A percentile compares a stretch with the other conserved stretches of the same genome.
Conservation (phyloP, 2,888 invertebrate species). For the Sarcophaga variegata region DNA sequence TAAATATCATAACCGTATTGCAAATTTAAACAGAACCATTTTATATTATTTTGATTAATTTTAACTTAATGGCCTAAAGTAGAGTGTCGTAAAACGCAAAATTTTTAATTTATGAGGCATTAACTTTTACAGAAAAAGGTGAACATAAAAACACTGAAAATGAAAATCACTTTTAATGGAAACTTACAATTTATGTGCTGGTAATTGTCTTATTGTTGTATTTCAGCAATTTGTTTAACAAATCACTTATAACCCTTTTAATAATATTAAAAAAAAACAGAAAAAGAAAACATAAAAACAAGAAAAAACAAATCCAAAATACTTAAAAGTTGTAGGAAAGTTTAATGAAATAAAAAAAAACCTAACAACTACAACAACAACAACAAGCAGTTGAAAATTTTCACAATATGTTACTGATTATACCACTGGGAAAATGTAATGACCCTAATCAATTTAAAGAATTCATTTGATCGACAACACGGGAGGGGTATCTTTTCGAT, state of each 20-base stretch:
- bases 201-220: conserved; percentile 51
- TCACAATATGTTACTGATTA: conserved; percentile 70
- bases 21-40: no score
- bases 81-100: no score
- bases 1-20: no score
- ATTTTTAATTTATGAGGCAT: no score
- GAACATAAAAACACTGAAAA: no score
- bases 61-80: no score
- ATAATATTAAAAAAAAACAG: conserved; percentile 20
- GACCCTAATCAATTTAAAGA: conserved; percentile 70
- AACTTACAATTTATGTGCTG: neutral
- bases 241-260: conserved; percentile 54
- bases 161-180: neutral
- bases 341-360: conserved; percentile 11
- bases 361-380: neutral
- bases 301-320: neutral
- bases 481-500: conserved; percentile 18
- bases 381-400: conserved; percentile 36
- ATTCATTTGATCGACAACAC: conserved; percentile 58
- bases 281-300: conserved; percentile 1
- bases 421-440: conserved; percentile 69
- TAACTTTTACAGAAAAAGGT: no score
- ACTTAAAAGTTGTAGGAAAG: neutral
- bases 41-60: no score
- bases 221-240: conserved; percentile 49